Percentiles rank a stretch among this genome's conserved stretches.
Conservation (phyloP, 2,888 invertebrate genomes). For the Calameuta idolon region DNA sequence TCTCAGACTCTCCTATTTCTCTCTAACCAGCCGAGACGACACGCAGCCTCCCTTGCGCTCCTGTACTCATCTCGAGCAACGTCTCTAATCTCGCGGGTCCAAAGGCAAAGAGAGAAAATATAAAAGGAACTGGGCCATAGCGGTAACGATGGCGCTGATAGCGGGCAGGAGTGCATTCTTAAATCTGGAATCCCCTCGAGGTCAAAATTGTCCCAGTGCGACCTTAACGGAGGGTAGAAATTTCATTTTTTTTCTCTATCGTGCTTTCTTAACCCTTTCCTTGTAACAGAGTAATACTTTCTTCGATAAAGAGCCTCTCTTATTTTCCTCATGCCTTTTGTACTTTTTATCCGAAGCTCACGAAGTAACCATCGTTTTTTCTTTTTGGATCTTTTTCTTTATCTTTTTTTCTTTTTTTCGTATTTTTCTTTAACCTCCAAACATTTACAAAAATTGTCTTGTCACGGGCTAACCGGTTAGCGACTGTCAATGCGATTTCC, state of each 20-base stretch:
- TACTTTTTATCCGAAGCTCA: neutral
- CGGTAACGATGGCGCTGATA: neutral
- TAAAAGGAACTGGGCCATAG: constrained; percentile 35
- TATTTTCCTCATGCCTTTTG: neutral
- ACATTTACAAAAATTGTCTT: neutral
- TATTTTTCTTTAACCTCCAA: neutral
- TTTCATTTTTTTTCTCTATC: neutral
- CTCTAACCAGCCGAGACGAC: neutral
- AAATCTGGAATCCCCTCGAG: neutral
- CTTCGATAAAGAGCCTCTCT: neutral
- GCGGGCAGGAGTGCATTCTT: neutral
- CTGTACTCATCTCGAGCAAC: neutral
- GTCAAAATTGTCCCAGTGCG: neutral
- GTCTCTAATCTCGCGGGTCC: constrained; percentile 20
- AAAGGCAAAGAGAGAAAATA: constrained; percentile 24
- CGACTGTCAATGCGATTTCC: neutral
- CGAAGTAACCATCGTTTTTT: neutral
- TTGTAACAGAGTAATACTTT: neutral
- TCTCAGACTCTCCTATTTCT: constrained; percentile 19
- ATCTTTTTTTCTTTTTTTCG: neutral
- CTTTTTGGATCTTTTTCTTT: neutral
- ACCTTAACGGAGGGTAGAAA: neutral
- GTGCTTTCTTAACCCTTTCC: neutral
- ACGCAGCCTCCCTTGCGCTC: neutral
- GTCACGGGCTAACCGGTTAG: neutral